Percentiles rank a stretch among this genome's conserved stretches.
phyloP scores from a whole-genome alignment of 1,140 invertebrate species.

The Cardiocondyla obscurior region DNA sequence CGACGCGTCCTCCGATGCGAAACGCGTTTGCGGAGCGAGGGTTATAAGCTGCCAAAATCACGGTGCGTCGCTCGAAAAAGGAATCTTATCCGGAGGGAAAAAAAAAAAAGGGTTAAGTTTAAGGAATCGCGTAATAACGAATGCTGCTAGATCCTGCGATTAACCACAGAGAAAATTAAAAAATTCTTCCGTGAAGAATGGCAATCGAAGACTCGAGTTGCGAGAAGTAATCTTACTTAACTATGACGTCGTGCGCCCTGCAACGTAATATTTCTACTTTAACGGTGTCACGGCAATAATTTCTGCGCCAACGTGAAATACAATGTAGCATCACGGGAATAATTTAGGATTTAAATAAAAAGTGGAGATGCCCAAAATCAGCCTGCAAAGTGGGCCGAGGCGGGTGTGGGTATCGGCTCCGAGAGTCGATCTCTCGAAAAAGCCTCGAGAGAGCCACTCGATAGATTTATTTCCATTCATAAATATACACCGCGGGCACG shows the following conservation, averaged over 20 bases:
- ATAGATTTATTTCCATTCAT: conserved; percentile 62
- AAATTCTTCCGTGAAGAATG: neutral
- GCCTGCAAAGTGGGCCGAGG: conserved; percentile 12
- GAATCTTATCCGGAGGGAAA: neutral
- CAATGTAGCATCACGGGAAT: neutral
- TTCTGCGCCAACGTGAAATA: neutral
- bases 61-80: conserved; percentile 9
- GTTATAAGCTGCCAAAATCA: conserved; percentile 70
- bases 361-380: conserved; percentile 27
- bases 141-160: neutral
- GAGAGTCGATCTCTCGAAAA: conserved; percentile 28
- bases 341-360: conserved; percentile 20
- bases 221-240: neutral
- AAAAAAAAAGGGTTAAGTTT: neutral
- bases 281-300: neutral
- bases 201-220: neutral
- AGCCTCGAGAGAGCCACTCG: conserved; percentile 26
- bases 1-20: conserved; percentile 65
- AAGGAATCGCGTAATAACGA: neutral
- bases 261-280: neutral
- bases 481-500: conserved; percentile 58
- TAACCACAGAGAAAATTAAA: neutral
- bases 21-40: conserved; percentile 56
- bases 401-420: too few relatives aligned
- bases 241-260: neutral